Percentiles rank a stretch among this genome's conserved stretches.
These are phyloP conservation scores for Eupeodes corollae DNA, from an alignment of 1,140 invertebrate species.

Conservation along the genomic window DNA sequence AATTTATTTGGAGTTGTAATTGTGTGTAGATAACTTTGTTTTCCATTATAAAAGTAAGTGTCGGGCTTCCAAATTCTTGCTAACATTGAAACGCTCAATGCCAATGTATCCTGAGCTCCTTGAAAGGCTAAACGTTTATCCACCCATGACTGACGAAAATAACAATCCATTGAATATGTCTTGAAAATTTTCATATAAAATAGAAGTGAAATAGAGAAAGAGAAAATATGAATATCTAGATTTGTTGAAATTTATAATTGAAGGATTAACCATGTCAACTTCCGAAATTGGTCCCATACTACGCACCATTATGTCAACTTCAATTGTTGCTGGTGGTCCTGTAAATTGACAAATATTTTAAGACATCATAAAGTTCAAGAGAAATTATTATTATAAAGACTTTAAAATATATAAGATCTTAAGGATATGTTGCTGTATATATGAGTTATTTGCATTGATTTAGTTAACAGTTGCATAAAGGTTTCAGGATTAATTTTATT, in stretches of 20 bases:
- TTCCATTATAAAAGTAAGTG: slow-evolving; percentile 79
- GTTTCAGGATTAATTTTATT: too few species aligned
- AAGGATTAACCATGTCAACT: slow-evolving; percentile 64
- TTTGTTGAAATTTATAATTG: background rate
- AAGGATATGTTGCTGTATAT: too few species aligned
- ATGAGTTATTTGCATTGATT: too few species aligned
- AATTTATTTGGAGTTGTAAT: slow-evolving; percentile 86
- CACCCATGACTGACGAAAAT: slow-evolving; percentile 72
- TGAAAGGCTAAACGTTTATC: slow-evolving; percentile 59
- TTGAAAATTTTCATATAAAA: too few species aligned
- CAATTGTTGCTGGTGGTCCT: slow-evolving; percentile 67
- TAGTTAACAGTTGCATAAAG: too few species aligned
- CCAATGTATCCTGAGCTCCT: slow-evolving; percentile 50
- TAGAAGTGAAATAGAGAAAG: slow-evolving; percentile 16
- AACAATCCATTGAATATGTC: slow-evolving; percentile 86
- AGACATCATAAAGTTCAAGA: background rate
- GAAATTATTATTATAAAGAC: background rate
- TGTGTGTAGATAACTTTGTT: slow-evolving; percentile 74
- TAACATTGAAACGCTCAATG: slow-evolving; percentile 64
- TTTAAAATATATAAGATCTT: too few species aligned
- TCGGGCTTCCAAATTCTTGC: slow-evolving; percentile 80
- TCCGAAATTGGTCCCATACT: slow-evolving; percentile 85
- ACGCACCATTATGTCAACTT: slow-evolving; percentile 75
- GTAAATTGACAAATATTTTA: slow-evolving; percentile 14
- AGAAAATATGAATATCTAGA: background rate